These are phyloP conservation scores for Temnothorax nylanderi DNA, from an alignment of 1,140 invertebrate genomes.

Conservation along the genomic window DNA sequence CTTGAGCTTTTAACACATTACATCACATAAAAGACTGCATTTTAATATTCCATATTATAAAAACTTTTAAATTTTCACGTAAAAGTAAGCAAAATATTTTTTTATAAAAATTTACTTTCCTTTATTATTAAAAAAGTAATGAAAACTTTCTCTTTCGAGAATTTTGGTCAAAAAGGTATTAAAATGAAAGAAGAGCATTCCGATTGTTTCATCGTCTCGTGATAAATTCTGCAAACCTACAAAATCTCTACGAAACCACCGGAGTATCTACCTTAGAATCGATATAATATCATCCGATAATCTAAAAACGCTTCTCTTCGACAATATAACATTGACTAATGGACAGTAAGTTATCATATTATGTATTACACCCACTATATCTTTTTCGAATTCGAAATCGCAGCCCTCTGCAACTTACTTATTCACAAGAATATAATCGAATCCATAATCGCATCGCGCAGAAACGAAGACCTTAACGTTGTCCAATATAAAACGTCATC, in stretches of 20 bases:
- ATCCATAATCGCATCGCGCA: background rate
- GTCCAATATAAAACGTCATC: background rate
- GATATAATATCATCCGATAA: conserved; percentile 22
- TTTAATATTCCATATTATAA: conserved; percentile 1
- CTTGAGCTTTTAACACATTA: background rate
- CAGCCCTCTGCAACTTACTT: conserved; percentile 13
- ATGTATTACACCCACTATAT: conserved; percentile 28
- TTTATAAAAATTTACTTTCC: background rate
- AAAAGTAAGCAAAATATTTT: background rate
- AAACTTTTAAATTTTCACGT: background rate
- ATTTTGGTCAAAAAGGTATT: conserved; percentile 1
- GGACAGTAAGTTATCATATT: conserved; percentile 25
- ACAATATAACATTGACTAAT: conserved; percentile 38
- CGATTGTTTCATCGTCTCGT: background rate
- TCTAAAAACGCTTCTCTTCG: conserved; percentile 1
- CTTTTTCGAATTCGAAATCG: conserved; percentile 7
- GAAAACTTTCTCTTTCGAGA: background rate
- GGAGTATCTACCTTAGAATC: conserved; percentile 25
- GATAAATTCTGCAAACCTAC: conserved; percentile 17
- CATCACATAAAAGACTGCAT: background rate
- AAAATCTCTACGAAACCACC: background rate
- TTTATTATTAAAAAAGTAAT: background rate
- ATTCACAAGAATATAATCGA: background rate
- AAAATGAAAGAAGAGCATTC: conserved; percentile 4
- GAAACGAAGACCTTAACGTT: background rate